Conservation (phyloP, 2,113 vertebrate genomes). For the Psephotus haematonotus region DNA sequence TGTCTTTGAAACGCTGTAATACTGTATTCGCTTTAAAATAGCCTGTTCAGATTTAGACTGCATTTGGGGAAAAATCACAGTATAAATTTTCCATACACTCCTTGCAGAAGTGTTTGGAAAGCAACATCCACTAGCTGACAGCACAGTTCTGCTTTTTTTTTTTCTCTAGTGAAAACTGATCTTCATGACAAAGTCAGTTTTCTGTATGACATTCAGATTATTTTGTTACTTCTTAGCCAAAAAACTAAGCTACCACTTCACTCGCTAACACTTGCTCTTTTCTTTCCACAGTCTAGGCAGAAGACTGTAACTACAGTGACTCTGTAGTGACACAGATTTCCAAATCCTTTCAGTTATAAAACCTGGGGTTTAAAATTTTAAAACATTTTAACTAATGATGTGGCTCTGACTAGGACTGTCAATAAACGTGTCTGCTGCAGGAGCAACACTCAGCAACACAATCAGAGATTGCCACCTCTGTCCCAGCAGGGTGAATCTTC, state of each 20-base stretch:
- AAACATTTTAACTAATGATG: neutral
- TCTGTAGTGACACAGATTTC: neutral
- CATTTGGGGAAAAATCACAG: neutral
- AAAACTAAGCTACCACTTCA: neutral
- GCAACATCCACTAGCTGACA: neutral
- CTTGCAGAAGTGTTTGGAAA: neutral
- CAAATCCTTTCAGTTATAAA: neutral
- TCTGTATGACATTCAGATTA: neutral
- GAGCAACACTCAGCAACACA: neutral
- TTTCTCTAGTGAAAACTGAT: neutral
- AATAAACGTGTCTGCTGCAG: neutral
- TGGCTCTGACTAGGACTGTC: neutral
- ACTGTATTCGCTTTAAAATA: neutral
- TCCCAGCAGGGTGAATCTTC: neutral
- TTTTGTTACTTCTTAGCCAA: neutral
- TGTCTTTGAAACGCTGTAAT: neutral
- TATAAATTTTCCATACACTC: neutral
- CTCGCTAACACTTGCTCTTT: constrained; percentile 1
- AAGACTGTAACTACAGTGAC: neutral
- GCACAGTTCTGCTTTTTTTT: neutral
- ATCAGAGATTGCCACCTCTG: neutral
- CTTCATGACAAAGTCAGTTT: constrained; percentile 14
- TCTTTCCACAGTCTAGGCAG: constrained; percentile 32
- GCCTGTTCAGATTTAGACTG: neutral
- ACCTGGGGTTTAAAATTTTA: neutral